These are phyloP conservation scores for Drosophila koepferae DNA, from an alignment of 2,888 invertebrate species.

Conservation along the genomic window DNA sequence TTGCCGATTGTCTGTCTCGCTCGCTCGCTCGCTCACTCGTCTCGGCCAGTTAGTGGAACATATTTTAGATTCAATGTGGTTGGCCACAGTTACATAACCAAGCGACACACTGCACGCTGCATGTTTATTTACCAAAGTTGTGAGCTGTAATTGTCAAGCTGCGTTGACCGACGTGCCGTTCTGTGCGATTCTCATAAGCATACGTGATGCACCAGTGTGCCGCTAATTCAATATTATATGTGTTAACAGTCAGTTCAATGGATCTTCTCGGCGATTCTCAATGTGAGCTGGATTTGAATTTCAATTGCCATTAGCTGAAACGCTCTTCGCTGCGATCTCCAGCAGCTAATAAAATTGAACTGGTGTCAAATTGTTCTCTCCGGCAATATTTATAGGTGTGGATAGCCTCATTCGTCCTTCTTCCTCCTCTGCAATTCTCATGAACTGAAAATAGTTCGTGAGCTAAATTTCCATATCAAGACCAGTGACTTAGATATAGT, in stretches of 20 bases:
- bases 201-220: background rate
- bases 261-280: background rate
- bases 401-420: too few species aligned
- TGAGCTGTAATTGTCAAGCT: background rate
- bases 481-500: too few species aligned
- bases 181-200: background rate
- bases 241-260: background rate
- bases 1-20: conserved; percentile 23
- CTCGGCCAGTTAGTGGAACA: conserved; percentile 30
- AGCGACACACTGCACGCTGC: background rate
- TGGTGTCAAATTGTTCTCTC: too few species aligned
- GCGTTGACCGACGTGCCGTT: background rate
- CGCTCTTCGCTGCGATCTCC: background rate
- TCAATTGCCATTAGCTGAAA: background rate
- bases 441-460: too few species aligned
- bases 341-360: too few species aligned
- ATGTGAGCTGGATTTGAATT: background rate
- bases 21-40: background rate
- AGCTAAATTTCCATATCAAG: too few species aligned
- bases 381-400: too few species aligned
- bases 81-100: conserved; percentile 15
- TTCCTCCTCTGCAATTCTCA: background rate
- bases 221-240: background rate
- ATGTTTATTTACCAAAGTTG: background rate
- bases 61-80: conserved; percentile 21